Percentiles rank a stretch among this genome's conserved stretches.
These are phyloP conservation scores for Noctua fimbriata DNA, from an alignment of 2,888 invertebrate species.

Conservation along the genomic window DNA sequence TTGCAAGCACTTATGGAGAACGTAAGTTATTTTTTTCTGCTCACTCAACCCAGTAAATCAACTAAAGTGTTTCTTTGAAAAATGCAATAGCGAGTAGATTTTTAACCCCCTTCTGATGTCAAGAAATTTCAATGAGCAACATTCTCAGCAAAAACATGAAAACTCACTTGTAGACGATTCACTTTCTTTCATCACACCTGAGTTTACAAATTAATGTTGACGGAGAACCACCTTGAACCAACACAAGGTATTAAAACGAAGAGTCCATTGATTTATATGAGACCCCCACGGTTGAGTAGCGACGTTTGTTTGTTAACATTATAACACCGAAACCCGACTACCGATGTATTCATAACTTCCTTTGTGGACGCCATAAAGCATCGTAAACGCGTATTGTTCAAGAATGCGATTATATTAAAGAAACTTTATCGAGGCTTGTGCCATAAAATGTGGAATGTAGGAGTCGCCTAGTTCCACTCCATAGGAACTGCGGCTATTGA, in stretches of 20 bases:
- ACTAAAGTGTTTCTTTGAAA: background rate
- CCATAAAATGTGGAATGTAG: slow-evolving; percentile 72
- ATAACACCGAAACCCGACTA: slow-evolving; percentile 75
- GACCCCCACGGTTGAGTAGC: slow-evolving; percentile 43
- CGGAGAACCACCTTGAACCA: slow-evolving; percentile 15
- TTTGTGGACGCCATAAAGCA: slow-evolving; percentile 74
- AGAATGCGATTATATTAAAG: slow-evolving; percentile 78
- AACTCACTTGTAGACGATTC: background rate
- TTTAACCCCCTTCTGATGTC: background rate
- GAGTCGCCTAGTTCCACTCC: slow-evolving; percentile 53
- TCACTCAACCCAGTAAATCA: background rate
- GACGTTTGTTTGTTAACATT: slow-evolving; percentile 67
- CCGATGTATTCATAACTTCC: slow-evolving; percentile 82
- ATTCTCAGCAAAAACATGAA: background rate
- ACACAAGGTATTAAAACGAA: slow-evolving; percentile 34
- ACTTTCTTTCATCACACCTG: background rate
- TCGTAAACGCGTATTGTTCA: slow-evolving; percentile 81
- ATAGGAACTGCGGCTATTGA: slow-evolving; percentile 53
- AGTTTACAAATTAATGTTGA: background rate
- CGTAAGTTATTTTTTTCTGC: background rate
- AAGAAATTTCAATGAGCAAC: background rate
- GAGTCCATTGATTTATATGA: slow-evolving; percentile 54
- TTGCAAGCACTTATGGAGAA: background rate
- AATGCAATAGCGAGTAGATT: background rate
- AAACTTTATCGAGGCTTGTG: slow-evolving; percentile 70